Base-by-base conservation (phyloP, 2,888 invertebrate species). In the Matsumyia berberina region DNA sequence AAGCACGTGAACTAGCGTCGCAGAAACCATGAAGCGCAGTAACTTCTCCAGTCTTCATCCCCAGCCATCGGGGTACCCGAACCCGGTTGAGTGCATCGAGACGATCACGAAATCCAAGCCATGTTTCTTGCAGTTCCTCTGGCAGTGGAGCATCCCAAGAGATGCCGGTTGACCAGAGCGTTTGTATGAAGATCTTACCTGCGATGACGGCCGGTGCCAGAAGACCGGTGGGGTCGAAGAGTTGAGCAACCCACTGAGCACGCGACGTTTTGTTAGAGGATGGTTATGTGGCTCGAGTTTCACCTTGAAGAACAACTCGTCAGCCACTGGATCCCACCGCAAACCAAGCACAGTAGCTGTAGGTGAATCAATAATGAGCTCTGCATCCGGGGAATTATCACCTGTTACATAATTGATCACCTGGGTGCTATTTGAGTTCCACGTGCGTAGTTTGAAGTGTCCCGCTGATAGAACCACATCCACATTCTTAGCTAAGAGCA, bases 171-270 rank as follows among this genome's bases (percentile, higher is more conserved):
- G 73, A 51, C 60, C 57, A 66, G 33, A 64, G 62, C 8, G 53
- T 55, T 11, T 53, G 53, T 2, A 74, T 74, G 29, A 74, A 74
- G 0, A 66, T 74, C 55, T 74, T 74, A 15, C 74, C 66, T 0
- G 12, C 33, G 5, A 46, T 55, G 4, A 66, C 55, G n/a, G 53
- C 64, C 8, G 64, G 74, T 5, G 55, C 39, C 4, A 64, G 64
- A 8, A 64, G 11, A 8, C 53, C 55, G 0, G 44, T 74, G 8
- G 44, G 53, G 31, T 74, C 55, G 9, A 64, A 64, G 5, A 53
- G 37, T 11, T 39, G 55, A 2, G 51, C 66, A 1, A 66, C 29
- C 11, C 39, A 5, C 42, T 67, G 2, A 67, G 31, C 2, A 67
- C 53, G 0, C 24, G 60, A 6, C 60, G 9, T 12, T 60, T 29